phyloP scores from a whole-genome alignment of 2,888 invertebrate species.

The Heliconius charithonia region DNA sequence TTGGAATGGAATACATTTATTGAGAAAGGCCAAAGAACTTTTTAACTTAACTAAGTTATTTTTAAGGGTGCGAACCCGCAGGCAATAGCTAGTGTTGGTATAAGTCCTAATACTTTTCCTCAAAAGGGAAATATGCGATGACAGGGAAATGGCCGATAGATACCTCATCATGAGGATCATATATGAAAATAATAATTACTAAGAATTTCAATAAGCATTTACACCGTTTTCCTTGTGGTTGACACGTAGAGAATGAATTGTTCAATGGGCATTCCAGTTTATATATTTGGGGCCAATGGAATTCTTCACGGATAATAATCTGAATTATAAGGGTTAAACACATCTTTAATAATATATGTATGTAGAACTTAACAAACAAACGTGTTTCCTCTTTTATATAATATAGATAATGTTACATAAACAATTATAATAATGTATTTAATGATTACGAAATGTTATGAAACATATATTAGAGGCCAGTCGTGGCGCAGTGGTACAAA shows the following conservation, averaged over 20 bases:
- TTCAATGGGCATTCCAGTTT: conserved; percentile 2
- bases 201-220: not conserved
- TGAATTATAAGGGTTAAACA: not conserved
- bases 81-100: not conserved
- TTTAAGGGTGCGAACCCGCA: too few relatives aligned
- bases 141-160: not conserved
- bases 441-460: too few relatives aligned
- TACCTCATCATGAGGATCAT: not conserved
- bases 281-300: not conserved
- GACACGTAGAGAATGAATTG: not conserved
- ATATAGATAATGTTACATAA: too few relatives aligned
- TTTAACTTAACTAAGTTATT: too few relatives aligned
- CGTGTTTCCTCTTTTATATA: not conserved
- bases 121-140: not conserved
- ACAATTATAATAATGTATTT: too few relatives aligned
- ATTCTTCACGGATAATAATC: not conserved
- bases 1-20: too few relatives aligned
- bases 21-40: too few relatives aligned
- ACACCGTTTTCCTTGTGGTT: not conserved
- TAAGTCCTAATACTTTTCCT: not conserved
- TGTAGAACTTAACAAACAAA: not conserved
- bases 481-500: too few relatives aligned
- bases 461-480: too few relatives aligned
- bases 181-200: not conserved
- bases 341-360: not conserved